Percentiles rank a stretch among this genome's conserved stretches.
Conservation (phyloP, 2,888 invertebrate genomes). For the Acanthosoma haemorrhoidale region DNA sequence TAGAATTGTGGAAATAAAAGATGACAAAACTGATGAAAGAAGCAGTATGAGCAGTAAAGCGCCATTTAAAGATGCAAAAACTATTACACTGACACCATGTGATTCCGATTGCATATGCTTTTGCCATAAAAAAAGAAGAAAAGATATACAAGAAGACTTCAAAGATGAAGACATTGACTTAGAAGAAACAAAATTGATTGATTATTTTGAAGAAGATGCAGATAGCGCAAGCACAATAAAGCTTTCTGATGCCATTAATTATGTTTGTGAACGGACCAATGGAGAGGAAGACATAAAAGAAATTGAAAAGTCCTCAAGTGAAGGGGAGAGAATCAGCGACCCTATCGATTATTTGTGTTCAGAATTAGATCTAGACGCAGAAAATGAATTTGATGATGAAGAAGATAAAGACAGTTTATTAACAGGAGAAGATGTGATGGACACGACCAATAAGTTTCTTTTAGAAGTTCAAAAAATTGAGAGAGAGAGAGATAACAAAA, state of each 20-base stretch:
- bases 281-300: not conserved
- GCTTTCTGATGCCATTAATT: not conserved
- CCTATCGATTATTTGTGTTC: not conserved
- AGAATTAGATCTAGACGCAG: not conserved
- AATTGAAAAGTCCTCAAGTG: not conserved
- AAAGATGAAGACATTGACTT: not conserved
- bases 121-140: no score
- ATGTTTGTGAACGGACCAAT: not conserved
- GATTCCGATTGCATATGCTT: not conserved
- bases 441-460: not conserved
- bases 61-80: not conserved
- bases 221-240: not conserved
- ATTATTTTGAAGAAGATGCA: not conserved
- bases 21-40: not conserved
- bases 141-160: not conserved
- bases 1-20: not conserved
- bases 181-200: not conserved
- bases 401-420: not conserved
- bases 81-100: not conserved
- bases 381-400: not conserved
- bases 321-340: not conserved
- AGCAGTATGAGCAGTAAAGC: not conserved
- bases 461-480: not conserved
- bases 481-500: not conserved
- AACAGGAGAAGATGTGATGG: not conserved